A percentile compares a stretch with the other conserved stretches of the same genome.
Evolutionary conservation across 2,797 vertebrate genomes (phyloP).

Genomic region (Gobionotothen gibberifrons): DNA sequence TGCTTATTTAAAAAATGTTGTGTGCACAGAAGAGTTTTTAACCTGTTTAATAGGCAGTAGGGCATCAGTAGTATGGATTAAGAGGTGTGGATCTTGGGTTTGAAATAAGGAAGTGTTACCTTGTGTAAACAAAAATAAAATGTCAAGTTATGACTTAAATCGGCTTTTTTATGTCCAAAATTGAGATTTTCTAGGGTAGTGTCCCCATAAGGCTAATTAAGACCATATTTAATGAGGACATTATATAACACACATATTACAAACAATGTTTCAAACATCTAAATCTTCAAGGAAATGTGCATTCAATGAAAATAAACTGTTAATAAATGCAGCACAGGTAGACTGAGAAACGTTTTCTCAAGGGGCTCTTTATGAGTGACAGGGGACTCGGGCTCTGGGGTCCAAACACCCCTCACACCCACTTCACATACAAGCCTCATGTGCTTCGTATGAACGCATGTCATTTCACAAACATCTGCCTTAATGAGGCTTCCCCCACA

Average conservation of each 20-base stretch:
- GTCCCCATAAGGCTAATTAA: constrained; percentile 19
- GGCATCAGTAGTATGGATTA: too few relatives aligned
- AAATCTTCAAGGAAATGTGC: not conserved
- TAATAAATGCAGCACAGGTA: constrained; percentile 43
- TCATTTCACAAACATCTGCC: constrained; percentile 82
- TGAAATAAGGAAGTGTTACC: not conserved
- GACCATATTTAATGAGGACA: not conserved
- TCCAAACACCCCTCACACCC: constrained; percentile 60
- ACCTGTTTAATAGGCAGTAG: too few relatives aligned
- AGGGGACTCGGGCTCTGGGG: constrained; percentile 49
- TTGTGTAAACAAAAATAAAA: not conserved
- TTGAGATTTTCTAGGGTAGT: not conserved
- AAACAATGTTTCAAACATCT: not conserved
- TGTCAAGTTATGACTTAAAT: not conserved
- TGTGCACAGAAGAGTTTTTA: too few relatives aligned
- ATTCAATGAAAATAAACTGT: not conserved
- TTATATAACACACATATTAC: not conserved
- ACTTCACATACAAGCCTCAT: constrained; percentile 54
- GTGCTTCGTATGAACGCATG: constrained; percentile 57
- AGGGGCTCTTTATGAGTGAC: constrained; percentile 57
- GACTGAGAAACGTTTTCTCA: not conserved
- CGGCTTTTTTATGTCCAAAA: not conserved
- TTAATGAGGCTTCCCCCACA: constrained; percentile 78
- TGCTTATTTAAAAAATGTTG: too few relatives aligned
- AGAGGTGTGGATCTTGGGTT: not conserved